Evolutionary conservation across 2,797 vertebrate genomes (phyloP), one percentile per base, ranked within the genome.

Genomic region (Argya squamiceps): DNA sequence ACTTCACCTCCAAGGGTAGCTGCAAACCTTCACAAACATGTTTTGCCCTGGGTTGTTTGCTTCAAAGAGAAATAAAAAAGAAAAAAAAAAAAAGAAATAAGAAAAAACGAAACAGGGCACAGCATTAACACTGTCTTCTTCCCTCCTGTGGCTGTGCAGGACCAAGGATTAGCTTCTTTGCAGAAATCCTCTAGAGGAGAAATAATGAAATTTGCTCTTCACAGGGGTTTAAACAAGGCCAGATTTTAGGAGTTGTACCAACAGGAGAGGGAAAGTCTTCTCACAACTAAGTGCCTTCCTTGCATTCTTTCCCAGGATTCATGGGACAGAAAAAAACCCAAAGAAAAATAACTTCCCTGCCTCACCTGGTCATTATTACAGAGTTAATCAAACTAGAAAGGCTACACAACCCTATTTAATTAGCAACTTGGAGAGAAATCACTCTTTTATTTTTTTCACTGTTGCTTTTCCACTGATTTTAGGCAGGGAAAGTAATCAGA

Each of bases 311-410:
- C 85, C 70, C 75, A 91, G 71, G 63, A 80, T 86, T 91, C 68
- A 34, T 12, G 27, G 67, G 46, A 67, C n/a, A 78, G 58, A 74
- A 82, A 71, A 71, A 70, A 58, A 44, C 1, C 9, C 29, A 20
- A 39, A 37, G 13, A 47, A 68, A 74, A 82, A 82, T 53, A 83
- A 67, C 39, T 76, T 39, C 32, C 36, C 36, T 94, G 76, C 73
- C 68, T 77, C 75, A 93, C 36, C 49, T 83, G 78, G 63, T 32
- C 69, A 62, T 95, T 91, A 92, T 86, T 95, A 96, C 56, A 75
- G 12, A 94, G 56, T 43, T 86, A 82, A 92, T 94, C 76, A 95
- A 81, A 70, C 15, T 76, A 39, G 22, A 80, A 87, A 77, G 64
- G 76, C 32, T 67, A 86, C 17, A 69, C 39, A 74, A 81, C 11